Base-by-base conservation (phyloP, 2,888 invertebrate genomes). In the Melanostoma scalare region DNA sequence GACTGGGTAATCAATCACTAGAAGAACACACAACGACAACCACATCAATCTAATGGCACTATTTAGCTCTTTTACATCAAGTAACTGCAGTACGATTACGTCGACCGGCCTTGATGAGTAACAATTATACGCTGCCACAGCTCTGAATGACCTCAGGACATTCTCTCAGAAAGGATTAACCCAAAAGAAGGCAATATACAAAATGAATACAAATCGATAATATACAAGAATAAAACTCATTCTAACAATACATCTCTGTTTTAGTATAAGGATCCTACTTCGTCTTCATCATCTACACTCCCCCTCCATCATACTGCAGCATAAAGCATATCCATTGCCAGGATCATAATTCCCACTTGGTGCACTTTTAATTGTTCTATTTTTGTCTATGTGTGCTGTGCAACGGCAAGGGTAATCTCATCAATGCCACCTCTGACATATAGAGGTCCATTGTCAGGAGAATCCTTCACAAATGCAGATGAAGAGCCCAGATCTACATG, bases 341-440 rank as follows among this genome's bases (percentile, higher is more conserved):
- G 65, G 63, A 81, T 81, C 76, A 76, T 72, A 81, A 81, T 81
- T 76, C 65, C 76, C 76, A 71, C 80, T 76, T 72, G 67, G 44
- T 71, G 65, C 60, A 53, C 10, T 9, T 81, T 67, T 76, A 81
- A 81, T 71, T 81, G 76, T 81, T 81, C 73, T 73, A 78, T 78
- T 71, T 60, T 42, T 65, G 58, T 75, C 65, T 60, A 53, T 53
- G 30, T 36, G 42, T 10, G 36, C 53, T 58, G 56, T 56, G 46
- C 48, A 31, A 44, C 42, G 40, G 42, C 31, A 31, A 46, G 35
- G 42, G 50, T 71, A 76, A 73, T 60, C 78, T 55, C 80, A 81
- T 58, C 65, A 75, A 60, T 60, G 76, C 65, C 63, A 81, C 67
- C 71, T 81, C 68, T 81, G 80, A 69, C 80, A 71, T 75, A 76